Base-by-base conservation (phyloP, 2,797 vertebrate genomes). In the Pseudotriccus pelzelni region DNA sequence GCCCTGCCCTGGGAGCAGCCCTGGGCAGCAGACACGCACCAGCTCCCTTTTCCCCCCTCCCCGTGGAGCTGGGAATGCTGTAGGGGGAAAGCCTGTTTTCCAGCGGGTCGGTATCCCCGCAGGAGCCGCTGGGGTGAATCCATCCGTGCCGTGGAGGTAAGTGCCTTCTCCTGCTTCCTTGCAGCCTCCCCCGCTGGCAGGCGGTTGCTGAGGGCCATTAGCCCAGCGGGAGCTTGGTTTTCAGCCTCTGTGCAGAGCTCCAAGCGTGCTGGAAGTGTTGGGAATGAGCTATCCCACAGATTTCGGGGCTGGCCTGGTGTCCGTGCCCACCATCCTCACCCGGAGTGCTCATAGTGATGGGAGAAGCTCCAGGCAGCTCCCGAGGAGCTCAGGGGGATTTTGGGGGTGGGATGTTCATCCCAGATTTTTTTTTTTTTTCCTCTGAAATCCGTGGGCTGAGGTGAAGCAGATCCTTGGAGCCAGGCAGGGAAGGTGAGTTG, bases 111-210 rank as follows among this genome's bases (percentile, higher is more conserved):
- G 59, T 73, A 30, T 28, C 90, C 90, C 90, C 84, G 84, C 90
- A 90, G 96, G 88, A 94, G 44, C 58, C 39, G 49, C 23, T 92
- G 93, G 70, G 37, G 53, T 64, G 84, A 84, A 95, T 88, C 90
- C 52, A 20, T 56, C 84, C 73, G 77, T 0, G 2, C 58, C 2
- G 3, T 1, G 3, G 25, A 66, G 90, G 64, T 94, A 91, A 96
- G 43, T 90, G 90, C 49, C 43, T 87, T 90, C 89, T 56, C 91
- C 77, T 39, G 50, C 63, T 87, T 64, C 67, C 50, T 93, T 93
- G 63, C 76, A 47, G 58, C 20, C 81, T 90, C 16, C 72, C 46
- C 7, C 34, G 43, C 84, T 84, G 90, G 80, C 83, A 94, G 14
- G 50, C 90, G 79, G 21, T 22, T 81, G 59, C 77, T 76, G 81